Evolutionary conservation across 1,140 invertebrate species (phyloP).

Genomic region (Dysdera silvatica): DNA sequence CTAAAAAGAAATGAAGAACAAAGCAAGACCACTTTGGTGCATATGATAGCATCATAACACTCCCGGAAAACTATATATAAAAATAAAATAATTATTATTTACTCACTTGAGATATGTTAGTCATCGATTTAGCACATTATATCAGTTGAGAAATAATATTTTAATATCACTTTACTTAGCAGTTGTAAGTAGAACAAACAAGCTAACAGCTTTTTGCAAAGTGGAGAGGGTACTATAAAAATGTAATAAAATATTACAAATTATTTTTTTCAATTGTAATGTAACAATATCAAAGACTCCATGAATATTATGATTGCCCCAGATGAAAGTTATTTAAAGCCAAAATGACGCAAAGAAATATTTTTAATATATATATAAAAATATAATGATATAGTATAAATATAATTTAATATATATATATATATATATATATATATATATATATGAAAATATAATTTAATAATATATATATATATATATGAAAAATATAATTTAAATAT

Average conservation of each 20-base stretch:
- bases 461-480: no score
- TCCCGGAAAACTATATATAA: not conserved
- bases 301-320: no score
- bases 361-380: not conserved
- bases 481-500: no score
- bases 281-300: no score
- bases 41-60: constrained; percentile 90
- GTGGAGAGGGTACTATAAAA: constrained; percentile 63
- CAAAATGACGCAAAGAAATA: not conserved
- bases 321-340: constrained; percentile 24
- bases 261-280: not conserved
- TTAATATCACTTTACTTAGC: constrained; percentile 64
- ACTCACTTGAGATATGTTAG: no score
- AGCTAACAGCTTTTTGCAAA: constrained; percentile 70
- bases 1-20: constrained; percentile 81
- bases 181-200: constrained; percentile 82
- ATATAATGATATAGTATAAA: not conserved
- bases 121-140: not conserved
- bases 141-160: not conserved
- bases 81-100: not conserved
- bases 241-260: constrained; percentile 33
- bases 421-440: no score
- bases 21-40: constrained; percentile 69
- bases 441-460: no score
- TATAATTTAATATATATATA: not conserved